Conservation (phyloP, 2,797 vertebrate genomes). For the Mus spretus region DNA sequence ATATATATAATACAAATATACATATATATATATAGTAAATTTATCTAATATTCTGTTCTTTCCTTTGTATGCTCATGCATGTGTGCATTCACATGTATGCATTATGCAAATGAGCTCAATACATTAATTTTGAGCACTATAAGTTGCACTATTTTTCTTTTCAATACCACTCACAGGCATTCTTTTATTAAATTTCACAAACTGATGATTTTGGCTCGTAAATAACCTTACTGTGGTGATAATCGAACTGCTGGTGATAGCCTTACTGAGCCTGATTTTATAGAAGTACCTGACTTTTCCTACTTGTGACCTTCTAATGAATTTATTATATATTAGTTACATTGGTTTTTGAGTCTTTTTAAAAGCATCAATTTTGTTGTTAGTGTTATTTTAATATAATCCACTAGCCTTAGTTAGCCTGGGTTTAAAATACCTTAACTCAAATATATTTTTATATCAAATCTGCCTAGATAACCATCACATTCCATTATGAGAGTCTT, state of each 20-base stretch:
- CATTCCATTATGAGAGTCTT: neutral
- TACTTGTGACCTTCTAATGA: neutral
- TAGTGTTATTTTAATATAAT: neutral
- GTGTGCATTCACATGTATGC: neutral
- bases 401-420: neutral
- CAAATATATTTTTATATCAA: neutral
- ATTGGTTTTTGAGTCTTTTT: neutral
- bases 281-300: neutral
- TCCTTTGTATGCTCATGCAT: neutral
- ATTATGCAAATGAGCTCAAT: neutral
- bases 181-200: neutral
- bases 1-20: too few species aligned
- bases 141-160: neutral
- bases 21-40: neutral
- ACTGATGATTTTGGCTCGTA: neutral
- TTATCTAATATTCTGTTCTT: neutral
- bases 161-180: neutral
- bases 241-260: neutral
- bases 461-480: neutral
- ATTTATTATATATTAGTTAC: neutral
- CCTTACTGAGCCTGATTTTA: neutral
- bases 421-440: neutral
- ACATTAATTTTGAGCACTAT: neutral
- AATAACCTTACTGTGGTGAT: neutral
- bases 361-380: neutral